phyloP scores from a whole-genome alignment of 2,888 invertebrate species.

The Trachelus tabidus region DNA sequence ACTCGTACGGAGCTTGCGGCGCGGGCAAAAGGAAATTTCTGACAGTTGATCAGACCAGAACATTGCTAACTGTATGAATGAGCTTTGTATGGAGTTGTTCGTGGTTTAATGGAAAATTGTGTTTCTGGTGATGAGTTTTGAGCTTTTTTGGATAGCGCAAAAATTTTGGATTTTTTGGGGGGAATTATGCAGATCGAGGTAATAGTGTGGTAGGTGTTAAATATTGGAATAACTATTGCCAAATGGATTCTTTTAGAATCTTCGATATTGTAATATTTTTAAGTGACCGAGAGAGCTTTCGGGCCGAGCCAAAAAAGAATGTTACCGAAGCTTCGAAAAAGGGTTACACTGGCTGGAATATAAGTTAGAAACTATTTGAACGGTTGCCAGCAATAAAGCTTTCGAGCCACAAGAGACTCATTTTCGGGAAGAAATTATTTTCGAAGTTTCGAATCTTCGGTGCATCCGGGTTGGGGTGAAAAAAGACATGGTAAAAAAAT shows the following conservation, averaged over 20 bases:
- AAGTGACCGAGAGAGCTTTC: background rate
- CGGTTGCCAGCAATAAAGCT: constrained; percentile 45
- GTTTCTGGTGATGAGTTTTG: background rate
- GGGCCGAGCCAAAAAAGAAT: background rate
- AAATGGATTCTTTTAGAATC: background rate
- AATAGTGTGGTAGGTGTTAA: background rate
- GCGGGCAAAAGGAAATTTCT: constrained; percentile 20
- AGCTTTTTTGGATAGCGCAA: background rate
- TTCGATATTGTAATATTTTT: background rate
- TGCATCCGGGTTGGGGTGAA: background rate
- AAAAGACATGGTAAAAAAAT: background rate
- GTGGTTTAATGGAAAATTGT: background rate
- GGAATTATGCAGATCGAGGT: background rate
- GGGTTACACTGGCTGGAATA: constrained; percentile 32
- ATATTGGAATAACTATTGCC: background rate
- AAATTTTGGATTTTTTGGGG: background rate
- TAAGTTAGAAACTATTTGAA: constrained; percentile 57
- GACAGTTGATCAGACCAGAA: constrained; percentile 26
- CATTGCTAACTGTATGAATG: background rate
- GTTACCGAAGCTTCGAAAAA: background rate
- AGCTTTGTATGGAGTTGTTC: background rate
- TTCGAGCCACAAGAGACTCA: background rate
- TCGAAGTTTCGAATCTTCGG: constrained; percentile 27
- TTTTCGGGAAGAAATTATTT: constrained; percentile 33
- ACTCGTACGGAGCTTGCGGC: constrained; percentile 8